Evolutionary conservation across 2,888 invertebrate species (phyloP), one percentile per base, ranked within the genome.

Genomic region (Charanyca ferruginea): DNA sequence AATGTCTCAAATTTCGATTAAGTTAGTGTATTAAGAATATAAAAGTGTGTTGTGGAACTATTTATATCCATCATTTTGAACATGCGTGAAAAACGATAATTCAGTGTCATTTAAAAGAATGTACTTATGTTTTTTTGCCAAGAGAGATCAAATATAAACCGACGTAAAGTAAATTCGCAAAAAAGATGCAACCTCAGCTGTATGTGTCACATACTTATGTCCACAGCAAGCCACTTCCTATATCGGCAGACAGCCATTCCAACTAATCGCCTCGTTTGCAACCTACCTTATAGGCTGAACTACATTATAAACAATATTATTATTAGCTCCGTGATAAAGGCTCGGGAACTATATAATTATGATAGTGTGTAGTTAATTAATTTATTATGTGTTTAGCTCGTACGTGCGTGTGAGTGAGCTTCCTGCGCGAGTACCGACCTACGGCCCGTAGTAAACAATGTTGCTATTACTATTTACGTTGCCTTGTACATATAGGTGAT

Each of bases 241-340:
- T 11, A 28, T 44, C 9, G 4, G 22, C 3, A 9, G 8, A 9
- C 18, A 18, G n/a, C 13, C 25, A 6, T 38, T 11, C 11, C 11
- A 60, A 16, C 3, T 3, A 11, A 49, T 41, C 22, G 23, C 22
- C 3, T 49, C 41, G 44, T 35, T 2, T 57, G 55, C 1, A n/a
- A 23, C 28, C 7, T 6, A 4, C 55, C 47, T 75, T 22, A 47
- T 7, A 38, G 7, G 16, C n/a, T 49, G 54, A 59, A 52, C 54
- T 62, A 49, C 59, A 66, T 71, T 61, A 54, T 25, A 72, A 73
- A 73, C 55, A 59, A 58, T 55, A 59, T 25, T 67, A 77, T 59
- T 59, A 77, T 62, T 49, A 62, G 47, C 32, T 22, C 32, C 25
- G 47, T 16, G 73, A 77, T 65, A 64, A 70, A 38, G 53, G 32